Conservation (phyloP, 2,888 invertebrate species). For the Matsumyia berberina region DNA sequence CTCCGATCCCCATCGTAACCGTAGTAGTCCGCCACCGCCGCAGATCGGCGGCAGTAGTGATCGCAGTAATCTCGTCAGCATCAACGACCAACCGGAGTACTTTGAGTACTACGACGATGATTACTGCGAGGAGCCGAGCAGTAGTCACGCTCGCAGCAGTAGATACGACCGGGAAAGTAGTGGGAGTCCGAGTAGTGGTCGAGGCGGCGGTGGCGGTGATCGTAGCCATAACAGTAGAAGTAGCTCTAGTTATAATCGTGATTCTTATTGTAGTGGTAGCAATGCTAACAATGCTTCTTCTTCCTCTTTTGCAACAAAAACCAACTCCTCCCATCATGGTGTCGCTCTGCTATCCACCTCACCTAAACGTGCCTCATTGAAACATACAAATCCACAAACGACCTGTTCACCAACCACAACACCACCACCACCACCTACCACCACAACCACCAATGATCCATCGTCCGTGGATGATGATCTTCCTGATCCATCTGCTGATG, state of each 20-base stretch:
- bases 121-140: conserved; percentile 31
- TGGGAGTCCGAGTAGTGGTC: conserved; percentile 51
- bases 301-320: conserved; percentile 86
- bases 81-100: conserved; percentile 85
- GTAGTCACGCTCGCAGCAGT: conserved; percentile 18
- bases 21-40: conserved; percentile 78
- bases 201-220: conserved; percentile 63
- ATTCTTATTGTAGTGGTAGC: conserved; percentile 86
- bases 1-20: conserved; percentile 71
- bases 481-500: conserved; percentile 63
- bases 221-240: conserved; percentile 80
- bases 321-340: conserved; percentile 82
- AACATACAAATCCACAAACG: conserved; percentile 81
- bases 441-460: conserved; percentile 77
- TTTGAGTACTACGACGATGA: conserved; percentile 84
- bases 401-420: conserved; percentile 81
- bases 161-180: conserved; percentile 47
- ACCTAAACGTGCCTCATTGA: conserved; percentile 82
- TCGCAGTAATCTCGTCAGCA: conserved; percentile 85
- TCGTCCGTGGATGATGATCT: conserved; percentile 77
- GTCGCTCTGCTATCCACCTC: conserved; percentile 82
- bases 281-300: conserved; percentile 86
- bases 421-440: conserved; percentile 81
- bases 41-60: conserved; percentile 77
- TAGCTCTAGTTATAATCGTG: conserved; percentile 83